Evolutionary conservation across 1,140 invertebrate genomes (phyloP).

Genomic region (Venturia canescens): DNA sequence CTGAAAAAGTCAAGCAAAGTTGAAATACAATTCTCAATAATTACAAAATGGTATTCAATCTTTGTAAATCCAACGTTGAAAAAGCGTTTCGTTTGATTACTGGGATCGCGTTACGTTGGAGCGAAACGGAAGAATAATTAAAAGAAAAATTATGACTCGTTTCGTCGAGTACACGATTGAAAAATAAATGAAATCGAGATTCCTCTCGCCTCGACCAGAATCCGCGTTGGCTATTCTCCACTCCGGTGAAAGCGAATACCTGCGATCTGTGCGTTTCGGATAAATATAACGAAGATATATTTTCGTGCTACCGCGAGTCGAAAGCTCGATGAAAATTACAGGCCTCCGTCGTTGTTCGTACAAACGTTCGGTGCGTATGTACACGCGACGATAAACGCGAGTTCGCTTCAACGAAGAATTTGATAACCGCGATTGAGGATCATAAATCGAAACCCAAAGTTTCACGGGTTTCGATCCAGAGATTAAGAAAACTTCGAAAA

Average conservation of each 20-base stretch:
- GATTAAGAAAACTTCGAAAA: not conserved
- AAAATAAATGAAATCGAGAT: too few relatives aligned
- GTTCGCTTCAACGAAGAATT: conserved; percentile 20
- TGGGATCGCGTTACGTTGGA: too few relatives aligned
- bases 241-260: not conserved
- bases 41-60: not conserved
- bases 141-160: too few relatives aligned
- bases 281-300: not conserved
- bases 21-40: not conserved
- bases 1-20: not conserved
- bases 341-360: not conserved
- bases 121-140: too few relatives aligned
- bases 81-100: not conserved
- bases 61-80: not conserved
- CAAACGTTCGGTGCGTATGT: not conserved
- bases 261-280: not conserved
- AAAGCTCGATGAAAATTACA: conserved; percentile 21
- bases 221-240: not conserved
- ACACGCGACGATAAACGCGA: conserved; percentile 14
- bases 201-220: too few relatives aligned
- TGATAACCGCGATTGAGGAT: conserved; percentile 9
- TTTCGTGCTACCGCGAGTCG: not conserved
- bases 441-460: not conserved
- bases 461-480: not conserved
- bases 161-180: too few relatives aligned